Base-by-base conservation (phyloP, 2,888 invertebrate species). In the Drosophila affinis region DNA sequence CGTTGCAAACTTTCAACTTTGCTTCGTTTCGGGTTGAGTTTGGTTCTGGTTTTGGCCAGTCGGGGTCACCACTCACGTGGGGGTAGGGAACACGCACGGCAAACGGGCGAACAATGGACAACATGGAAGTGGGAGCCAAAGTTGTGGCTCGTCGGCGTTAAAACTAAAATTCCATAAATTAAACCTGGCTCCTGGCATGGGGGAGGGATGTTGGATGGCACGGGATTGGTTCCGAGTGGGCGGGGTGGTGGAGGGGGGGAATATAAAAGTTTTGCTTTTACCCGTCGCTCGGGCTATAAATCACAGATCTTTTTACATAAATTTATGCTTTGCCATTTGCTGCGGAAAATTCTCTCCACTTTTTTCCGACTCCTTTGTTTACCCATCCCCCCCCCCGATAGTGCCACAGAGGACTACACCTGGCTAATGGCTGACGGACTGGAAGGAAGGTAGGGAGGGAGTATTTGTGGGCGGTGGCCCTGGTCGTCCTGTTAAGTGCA, bases 281-380 rank as follows among this genome's bases (percentile, higher is more conserved):
- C 72, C 75, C 80, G 14, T 74, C 71, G 61, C 76, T 74, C 67
- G 79, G 58, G 77, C 71, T 75, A 91, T 91, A 91, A 91, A 91
- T 91, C 91, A 91, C 90, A 90, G 91, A 90, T 91, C 90, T 90
- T 91, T 89, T 91, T 91, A 91, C 91, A 91, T 91, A 89, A 91
- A 91, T 91, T 91, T 91, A 90, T 90, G 90, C 88, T 88, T 85
- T 89, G 81, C 88, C 90, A 89, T 89, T 85, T 88, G 78, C 83
- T 79, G 79, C 76, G 68, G 58, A 57, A 72, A 77, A 63, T 74
- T 64, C 72, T 62, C 72, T 53, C 62, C 12, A 48, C 53, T 75
- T 67, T 61, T 60, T 60, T 61, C 56, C 62, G 65, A 14, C 21
- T 17, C 29, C 64, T 18, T 51, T 86, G 79, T 77, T 86, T 79